A percentile compares a stretch with the other conserved stretches of the same genome.
phyloP scores from a whole-genome alignment of 2,797 vertebrate species.

The Acrossocheilus fasciatus region DNA sequence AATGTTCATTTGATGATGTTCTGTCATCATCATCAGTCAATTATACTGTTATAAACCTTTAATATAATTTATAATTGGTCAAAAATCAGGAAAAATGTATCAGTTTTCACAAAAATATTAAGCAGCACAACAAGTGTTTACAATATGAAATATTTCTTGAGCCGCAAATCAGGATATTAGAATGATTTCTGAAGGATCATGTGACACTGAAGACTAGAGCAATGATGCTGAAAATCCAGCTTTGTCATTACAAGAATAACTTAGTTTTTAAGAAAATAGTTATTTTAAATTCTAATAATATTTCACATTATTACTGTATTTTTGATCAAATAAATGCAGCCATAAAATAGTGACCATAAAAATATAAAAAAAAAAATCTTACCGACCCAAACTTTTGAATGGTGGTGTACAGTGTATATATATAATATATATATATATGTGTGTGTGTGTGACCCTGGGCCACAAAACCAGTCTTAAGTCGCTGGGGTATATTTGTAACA shows the following conservation, averaged over 20 bases:
- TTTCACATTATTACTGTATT: background rate
- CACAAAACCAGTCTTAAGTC: too few relatives aligned
- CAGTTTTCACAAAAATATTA: too few relatives aligned
- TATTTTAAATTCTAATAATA: background rate
- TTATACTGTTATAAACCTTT: too few relatives aligned
- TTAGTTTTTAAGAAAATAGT: background rate
- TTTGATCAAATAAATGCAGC: background rate
- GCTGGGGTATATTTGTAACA: too few relatives aligned
- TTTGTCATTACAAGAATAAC: background rate
- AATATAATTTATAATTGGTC: too few relatives aligned
- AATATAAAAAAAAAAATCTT: background rate
- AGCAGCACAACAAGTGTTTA: too few relatives aligned
- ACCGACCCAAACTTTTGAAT: background rate
- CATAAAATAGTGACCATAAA: background rate
- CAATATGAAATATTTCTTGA: background rate
- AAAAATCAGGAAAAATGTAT: too few relatives aligned
- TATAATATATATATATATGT: too few relatives aligned
- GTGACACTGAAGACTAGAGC: background rate
- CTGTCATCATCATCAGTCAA: too few relatives aligned
- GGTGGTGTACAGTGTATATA: background rate
- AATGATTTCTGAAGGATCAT: background rate
- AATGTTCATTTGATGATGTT: background rate
- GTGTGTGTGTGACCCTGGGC: too few relatives aligned
- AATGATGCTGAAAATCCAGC: background rate
- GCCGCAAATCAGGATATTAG: background rate